phyloP scores from a whole-genome alignment of 2,797 vertebrate species.

The Rallus crepitans region DNA sequence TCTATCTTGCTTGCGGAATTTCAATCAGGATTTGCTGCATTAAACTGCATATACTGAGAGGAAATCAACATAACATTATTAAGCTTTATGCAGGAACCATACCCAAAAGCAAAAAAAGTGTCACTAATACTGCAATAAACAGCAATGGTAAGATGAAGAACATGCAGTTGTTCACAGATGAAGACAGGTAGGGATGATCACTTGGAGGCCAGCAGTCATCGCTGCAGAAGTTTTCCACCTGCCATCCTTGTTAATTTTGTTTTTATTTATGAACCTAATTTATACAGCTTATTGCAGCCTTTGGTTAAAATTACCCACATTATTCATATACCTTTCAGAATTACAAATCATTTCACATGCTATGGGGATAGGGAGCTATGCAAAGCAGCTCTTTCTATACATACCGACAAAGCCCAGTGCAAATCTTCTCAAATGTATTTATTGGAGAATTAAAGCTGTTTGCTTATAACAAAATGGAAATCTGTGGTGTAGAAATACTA shows the following conservation, averaged over 20 bases:
- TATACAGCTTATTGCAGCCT: background rate
- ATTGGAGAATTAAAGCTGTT: slow-evolving; percentile 35
- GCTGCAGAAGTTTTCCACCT: background rate
- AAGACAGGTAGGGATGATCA: fast-evolving
- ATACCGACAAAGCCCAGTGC: background rate
- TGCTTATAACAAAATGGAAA: slow-evolving; percentile 53
- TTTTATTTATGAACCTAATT: slow-evolving; percentile 9
- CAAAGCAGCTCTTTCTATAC: background rate
- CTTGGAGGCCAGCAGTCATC: background rate
- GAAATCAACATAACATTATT: background rate
- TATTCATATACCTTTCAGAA: background rate
- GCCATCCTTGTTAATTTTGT: background rate
- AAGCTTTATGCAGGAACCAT: background rate
- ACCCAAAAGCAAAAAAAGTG: background rate
- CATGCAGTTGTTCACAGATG: background rate
- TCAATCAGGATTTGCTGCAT: background rate
- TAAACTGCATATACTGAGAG: background rate
- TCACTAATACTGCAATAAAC: background rate
- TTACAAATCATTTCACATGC: background rate
- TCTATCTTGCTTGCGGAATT: background rate
- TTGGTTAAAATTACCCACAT: background rate
- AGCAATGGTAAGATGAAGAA: background rate
- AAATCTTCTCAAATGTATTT: slow-evolving; percentile 18
- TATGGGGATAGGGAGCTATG: background rate
- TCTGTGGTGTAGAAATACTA: slow-evolving; percentile 44